Evolutionary conservation across 1,140 invertebrate species (phyloP).

Genomic region (Rhynchophorus ferrugineus): DNA sequence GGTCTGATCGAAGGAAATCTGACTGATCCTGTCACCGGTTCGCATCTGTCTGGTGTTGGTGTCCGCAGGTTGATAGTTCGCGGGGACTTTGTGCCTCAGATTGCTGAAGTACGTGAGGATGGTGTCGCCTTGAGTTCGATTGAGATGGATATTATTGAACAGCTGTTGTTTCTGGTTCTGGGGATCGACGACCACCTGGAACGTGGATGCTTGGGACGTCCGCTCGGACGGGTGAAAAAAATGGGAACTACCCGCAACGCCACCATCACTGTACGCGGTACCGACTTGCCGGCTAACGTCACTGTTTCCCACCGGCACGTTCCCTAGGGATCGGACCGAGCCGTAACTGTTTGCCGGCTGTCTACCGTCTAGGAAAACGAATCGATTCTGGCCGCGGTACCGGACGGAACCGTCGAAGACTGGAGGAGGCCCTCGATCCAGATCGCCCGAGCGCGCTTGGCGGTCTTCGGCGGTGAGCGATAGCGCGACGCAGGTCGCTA

Average conservation of each 20-base stretch:
- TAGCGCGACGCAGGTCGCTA: slow-evolving; percentile 27
- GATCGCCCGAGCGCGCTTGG: slow-evolving; percentile 28
- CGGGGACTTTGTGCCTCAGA: background rate
- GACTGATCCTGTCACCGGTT: background rate
- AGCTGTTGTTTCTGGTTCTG: background rate
- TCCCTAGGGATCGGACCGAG: background rate
- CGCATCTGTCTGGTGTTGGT: background rate
- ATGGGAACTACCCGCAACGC: no score
- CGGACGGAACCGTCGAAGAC: slow-evolving; percentile 1
- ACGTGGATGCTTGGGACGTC: no score
- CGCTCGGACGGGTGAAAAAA: no score
- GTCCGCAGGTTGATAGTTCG: background rate
- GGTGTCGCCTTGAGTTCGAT: background rate
- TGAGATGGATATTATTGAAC: background rate
- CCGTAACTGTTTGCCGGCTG: background rate
- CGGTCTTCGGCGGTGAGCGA: slow-evolving; percentile 27
- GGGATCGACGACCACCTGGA: no score
- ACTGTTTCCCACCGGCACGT: background rate
- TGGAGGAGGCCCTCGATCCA: slow-evolving; percentile 27
- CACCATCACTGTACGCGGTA: no score
- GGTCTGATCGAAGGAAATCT: background rate
- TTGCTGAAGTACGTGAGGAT: background rate
- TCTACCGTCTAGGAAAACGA: background rate
- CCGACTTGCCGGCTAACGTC: no score
- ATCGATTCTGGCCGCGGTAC: background rate